These are phyloP conservation scores for Ooceraea biroi DNA, from an alignment of 1,140 invertebrate genomes.

Conservation along the genomic window DNA sequence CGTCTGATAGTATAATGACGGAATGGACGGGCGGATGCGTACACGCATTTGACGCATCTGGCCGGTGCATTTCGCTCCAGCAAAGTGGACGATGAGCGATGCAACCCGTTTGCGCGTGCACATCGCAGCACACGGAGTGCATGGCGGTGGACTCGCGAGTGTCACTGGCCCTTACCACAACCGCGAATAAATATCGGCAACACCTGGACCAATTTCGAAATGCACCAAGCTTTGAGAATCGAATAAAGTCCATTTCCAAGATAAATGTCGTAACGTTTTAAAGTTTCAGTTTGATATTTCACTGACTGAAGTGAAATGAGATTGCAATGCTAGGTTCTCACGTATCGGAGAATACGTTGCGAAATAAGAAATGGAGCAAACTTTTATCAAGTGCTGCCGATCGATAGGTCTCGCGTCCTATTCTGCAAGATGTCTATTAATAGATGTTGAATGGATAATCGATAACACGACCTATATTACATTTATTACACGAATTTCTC, in stretches of 20 bases:
- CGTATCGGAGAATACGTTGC: not conserved
- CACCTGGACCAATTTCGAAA: conserved; percentile 6
- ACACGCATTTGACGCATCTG: conserved; percentile 68
- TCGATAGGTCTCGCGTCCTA: conserved; percentile 41
- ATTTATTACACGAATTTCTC: conserved; percentile 54
- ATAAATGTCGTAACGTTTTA: no score
- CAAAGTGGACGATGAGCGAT: conserved; percentile 62
- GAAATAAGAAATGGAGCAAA: conserved; percentile 32
- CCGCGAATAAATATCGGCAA: not conserved
- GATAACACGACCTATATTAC: conserved; percentile 58
- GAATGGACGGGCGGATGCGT: conserved; percentile 71
- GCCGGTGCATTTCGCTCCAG: conserved; percentile 68
- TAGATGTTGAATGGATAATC: conserved; percentile 45
- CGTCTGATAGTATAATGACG: conserved; percentile 82
- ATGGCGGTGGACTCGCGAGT: conserved; percentile 28
- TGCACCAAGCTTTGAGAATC: not conserved
- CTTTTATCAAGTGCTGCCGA: conserved; percentile 34
- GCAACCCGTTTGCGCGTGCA: conserved; percentile 45
- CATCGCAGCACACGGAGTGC: not conserved
- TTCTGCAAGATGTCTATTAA: conserved; percentile 53
- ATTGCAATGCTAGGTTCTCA: no score
- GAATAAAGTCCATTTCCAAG: not conserved
- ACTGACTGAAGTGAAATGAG: no score
- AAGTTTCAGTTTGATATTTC: no score
- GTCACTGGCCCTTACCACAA: conserved; percentile 31